Base-by-base conservation (phyloP, 2,797 vertebrate genomes). In the Mycteria americana region DNA sequence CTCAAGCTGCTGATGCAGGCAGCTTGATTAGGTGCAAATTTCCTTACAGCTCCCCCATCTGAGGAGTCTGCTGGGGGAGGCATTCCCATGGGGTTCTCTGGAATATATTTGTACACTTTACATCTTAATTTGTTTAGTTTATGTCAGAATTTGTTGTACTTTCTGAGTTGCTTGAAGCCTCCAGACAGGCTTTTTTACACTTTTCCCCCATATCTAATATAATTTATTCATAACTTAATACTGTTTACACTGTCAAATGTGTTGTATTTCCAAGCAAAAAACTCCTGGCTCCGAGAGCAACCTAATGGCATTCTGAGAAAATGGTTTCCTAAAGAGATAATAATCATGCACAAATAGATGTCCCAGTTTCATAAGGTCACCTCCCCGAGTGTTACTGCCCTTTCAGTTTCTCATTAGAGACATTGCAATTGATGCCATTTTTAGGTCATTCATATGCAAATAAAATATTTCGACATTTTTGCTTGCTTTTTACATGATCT, bases 381-480 rank as follows among this genome's bases (percentile, higher is more conserved):
- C 54, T 95, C 87, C 25, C 56, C 43, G 41, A 65, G 56, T 35
- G 43, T 35, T 76, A 35, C 48, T 88, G 50, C 11, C 43, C 60
- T 95, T 89, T 77, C 63, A 67, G 51, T 67, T 91, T 80, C 85
- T 93, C 75, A 60, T 88, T 79, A 83, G 51, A 92, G 46, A 80
- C 22, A 24, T 48, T 59, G 48, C 18, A 1, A 85, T n/a, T 67
- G 39, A 54, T 70, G 56, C 27, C 45, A 39, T 45, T 93, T 90
- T 88, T 81, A 84, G 53, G 69, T 68, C 33, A 75, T 89, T 91
- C 0, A 0, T 62, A 81, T 86, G 76, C 86, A 91, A 94, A 84
- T 72, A 8, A 87, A 79, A 54, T 30, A 31, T 85, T 85, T 89
- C 41, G 48, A 25, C 2, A 2, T 56, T 84, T 79, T 72, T 84